Percentiles rank a stretch among this genome's conserved stretches.
phyloP scores from a whole-genome alignment of 92 coral and sea anemone species.

The Parazoanthus darwini region DNA sequence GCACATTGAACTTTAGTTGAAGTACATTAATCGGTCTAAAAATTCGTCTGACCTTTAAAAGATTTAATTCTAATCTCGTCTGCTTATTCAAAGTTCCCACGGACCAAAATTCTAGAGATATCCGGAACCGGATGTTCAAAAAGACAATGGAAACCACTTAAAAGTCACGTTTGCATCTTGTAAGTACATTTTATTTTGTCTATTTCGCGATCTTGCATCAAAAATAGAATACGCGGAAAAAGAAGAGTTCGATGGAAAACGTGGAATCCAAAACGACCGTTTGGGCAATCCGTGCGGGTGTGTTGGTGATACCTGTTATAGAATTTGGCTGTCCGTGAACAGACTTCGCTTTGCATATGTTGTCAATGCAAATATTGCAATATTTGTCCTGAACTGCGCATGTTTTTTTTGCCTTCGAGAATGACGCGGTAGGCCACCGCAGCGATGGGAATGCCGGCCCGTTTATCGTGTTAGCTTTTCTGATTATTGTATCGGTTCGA shows the following conservation, averaged over 20 bases:
- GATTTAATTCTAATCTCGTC: neutral
- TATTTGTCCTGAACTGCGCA: constrained; percentile 30
- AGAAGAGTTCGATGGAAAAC: neutral
- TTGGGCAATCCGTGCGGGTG: neutral
- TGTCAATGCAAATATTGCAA: neutral
- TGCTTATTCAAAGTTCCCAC: neutral
- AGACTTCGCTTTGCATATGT: neutral
- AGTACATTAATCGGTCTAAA: no score
- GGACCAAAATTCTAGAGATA: neutral
- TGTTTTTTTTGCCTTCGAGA: neutral
- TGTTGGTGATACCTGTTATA: neutral
- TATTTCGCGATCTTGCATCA: no score
- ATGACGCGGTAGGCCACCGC: neutral
- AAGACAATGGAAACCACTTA: no score
- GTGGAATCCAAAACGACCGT: neutral
- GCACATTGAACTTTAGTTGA: no score
- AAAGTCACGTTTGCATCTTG: no score
- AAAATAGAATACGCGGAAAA: neutral
- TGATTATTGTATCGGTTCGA: neutral
- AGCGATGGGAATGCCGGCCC: neutral
- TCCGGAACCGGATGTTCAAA: neutral
- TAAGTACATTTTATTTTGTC: no score
- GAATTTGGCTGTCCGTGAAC: neutral
- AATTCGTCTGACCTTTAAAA: no score
- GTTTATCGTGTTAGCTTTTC: neutral